These are phyloP conservation scores for Drosophila trapezifrons DNA, from an alignment of 1,140 invertebrate genomes.

Conservation along the genomic window DNA sequence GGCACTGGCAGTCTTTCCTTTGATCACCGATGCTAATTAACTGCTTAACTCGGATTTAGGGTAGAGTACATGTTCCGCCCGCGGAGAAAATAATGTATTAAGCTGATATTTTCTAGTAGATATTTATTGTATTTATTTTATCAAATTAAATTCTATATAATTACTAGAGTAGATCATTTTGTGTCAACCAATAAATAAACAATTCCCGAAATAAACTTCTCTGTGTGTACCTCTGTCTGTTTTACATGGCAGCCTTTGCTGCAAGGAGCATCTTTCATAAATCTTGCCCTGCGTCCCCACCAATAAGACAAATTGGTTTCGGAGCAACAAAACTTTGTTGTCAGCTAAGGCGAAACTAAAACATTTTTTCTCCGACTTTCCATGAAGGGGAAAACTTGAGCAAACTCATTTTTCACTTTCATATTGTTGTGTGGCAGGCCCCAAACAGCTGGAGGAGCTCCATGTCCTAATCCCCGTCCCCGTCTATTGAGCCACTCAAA, in stretches of 20 bases:
- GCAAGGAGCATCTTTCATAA: slow-evolving; percentile 53
- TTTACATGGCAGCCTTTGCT: slow-evolving; percentile 15
- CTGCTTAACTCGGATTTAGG: slow-evolving; percentile 45
- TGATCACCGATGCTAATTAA: slow-evolving; percentile 38
- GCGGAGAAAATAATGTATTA: too few relatives aligned
- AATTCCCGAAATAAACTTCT: neutral
- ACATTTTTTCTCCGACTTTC: slow-evolving; percentile 38
- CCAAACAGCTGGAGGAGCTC: slow-evolving; percentile 16
- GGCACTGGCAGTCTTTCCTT: slow-evolving; percentile 28
- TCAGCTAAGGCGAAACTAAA: slow-evolving; percentile 68
- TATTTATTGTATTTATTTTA: too few relatives aligned
- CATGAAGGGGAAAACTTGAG: slow-evolving; percentile 60
- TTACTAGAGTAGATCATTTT: too few relatives aligned
- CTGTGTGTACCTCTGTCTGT: neutral
- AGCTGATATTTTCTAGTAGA: too few relatives aligned
- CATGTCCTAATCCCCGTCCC: slow-evolving; percentile 1
- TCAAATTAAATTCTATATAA: neutral
- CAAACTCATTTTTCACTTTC: slow-evolving; percentile 79
- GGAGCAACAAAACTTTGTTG: slow-evolving; percentile 60
- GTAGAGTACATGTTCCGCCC: neutral
- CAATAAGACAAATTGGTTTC: slow-evolving; percentile 79
- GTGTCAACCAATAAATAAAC: too few relatives aligned
- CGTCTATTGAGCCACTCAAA: slow-evolving; percentile 18
- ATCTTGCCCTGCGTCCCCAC: slow-evolving; percentile 32
- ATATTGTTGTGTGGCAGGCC: slow-evolving; percentile 66